Base-by-base conservation (phyloP, 2,113 vertebrate species). In the Pavo muticus region DNA sequence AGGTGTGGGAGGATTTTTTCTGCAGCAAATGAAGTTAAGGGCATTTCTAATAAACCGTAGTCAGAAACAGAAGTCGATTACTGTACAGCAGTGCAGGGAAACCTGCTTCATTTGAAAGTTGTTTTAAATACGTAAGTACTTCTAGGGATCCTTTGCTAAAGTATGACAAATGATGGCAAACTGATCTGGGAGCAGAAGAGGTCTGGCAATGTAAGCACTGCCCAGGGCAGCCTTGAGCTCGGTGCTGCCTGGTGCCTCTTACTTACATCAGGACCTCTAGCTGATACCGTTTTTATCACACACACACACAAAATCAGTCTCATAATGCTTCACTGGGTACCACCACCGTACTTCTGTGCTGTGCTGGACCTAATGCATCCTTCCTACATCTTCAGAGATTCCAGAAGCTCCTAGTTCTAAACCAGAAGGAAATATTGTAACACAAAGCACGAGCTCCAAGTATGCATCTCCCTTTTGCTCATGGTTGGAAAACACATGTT, bases 391-490 rank as follows among this genome's bases (percentile, higher is more conserved):
- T 69, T 18, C 45, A 75, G 76, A 78, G 81, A 60, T 60, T 44
- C 71, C 39, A 30, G 35, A 90, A 59, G n/a, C 30, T 84, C 27
- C 40, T 75, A 39, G 45, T 68, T 85, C 59, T 48, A 88, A 91
- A 44, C 27, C 45, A 85, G 69, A 32, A 40, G 16, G 67, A 65
- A 54, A 76, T 64, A 64, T 39, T 71, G 27, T 48, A 30, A 44
- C 59, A n/a, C 47, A 75, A 32, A 65, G 47, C 23, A 14, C 4
- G 17, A 47, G 35, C 37, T 74, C 29, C 37, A 23, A 68, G 37
- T 35, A 11, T 29, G 24, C 32, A 37, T 73, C 63, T 63, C 23
- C 42, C 21, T 5, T 64, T 32, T 60, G 17, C 35, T 92, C 57
- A 16, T 42, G 25, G 42, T 60, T 56, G 64, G 63, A 94, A 91